These are phyloP conservation scores for Aphidius colemani DNA, from an alignment of 2,888 invertebrate species.

Conservation along the genomic window DNA sequence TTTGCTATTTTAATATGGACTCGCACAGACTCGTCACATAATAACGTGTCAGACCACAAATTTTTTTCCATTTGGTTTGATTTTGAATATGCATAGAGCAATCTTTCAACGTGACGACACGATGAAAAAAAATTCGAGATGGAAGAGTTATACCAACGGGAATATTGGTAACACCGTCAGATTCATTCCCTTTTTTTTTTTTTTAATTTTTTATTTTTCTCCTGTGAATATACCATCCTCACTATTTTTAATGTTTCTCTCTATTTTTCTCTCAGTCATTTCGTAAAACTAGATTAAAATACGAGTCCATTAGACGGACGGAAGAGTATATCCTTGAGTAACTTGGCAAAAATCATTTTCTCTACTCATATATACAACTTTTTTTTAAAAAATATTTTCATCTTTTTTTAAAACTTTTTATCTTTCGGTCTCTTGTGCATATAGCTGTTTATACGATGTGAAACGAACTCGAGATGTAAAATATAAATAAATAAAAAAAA, in stretches of 20 bases:
- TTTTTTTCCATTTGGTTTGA: conserved; percentile 25
- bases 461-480: not conserved
- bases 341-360: conserved; percentile 36
- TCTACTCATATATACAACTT: conserved; percentile 15
- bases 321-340: conserved; percentile 32
- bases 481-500: not conserved
- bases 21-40: not conserved
- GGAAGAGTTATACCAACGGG: conserved; percentile 7
- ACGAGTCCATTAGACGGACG: conserved; percentile 35
- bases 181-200: conserved; percentile 19
- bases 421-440: not conserved
- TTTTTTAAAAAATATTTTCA: conserved; percentile 5
- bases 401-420: not conserved
- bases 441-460: conserved; percentile 4
- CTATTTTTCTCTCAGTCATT: conserved; percentile 6
- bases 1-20: conserved; percentile 18
- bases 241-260: conserved; percentile 3
- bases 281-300: conserved; percentile 23
- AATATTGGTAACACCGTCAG: conserved; percentile 30
- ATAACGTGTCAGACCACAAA: not conserved
- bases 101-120: conserved; percentile 9
- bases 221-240: too few relatives aligned
- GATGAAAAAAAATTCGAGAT: not conserved
- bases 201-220: not conserved
- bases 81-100: conserved; percentile 30